Evolutionary conservation across 2,797 vertebrate species (phyloP).

Genomic region (Arctocebus calabarensis): DNA sequence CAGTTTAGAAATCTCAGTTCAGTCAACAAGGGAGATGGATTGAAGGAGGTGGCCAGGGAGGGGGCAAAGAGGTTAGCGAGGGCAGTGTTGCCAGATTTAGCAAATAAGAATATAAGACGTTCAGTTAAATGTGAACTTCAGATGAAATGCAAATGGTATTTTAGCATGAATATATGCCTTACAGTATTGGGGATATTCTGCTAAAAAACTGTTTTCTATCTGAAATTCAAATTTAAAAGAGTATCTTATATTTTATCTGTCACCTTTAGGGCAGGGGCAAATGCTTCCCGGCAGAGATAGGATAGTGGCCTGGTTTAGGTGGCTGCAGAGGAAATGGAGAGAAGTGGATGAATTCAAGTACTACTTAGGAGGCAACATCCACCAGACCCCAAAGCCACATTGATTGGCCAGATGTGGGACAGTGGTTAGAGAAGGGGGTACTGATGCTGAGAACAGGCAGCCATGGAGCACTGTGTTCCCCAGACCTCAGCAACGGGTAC

Average conservation of each 20-base stretch:
- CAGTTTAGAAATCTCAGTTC: background rate
- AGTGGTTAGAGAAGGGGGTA: background rate
- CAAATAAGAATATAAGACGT: background rate
- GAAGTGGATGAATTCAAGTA: background rate
- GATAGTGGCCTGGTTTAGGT: background rate
- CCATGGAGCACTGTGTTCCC: background rate
- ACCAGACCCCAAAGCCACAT: background rate
- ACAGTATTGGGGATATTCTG: background rate
- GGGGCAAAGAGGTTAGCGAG: background rate
- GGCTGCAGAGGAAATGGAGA: background rate
- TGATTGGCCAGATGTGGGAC: background rate
- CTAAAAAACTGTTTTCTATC: background rate
- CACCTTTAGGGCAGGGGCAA: background rate
- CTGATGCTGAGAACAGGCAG: background rate
- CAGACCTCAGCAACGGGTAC: background rate
- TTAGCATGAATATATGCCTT: background rate
- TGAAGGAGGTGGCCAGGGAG: fast-evolving
- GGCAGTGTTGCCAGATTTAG: background rate
- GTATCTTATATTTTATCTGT: background rate
- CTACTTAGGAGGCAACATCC: background rate
- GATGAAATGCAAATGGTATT: background rate
- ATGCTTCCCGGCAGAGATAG: background rate
- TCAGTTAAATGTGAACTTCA: background rate
- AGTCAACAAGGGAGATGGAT: background rate
- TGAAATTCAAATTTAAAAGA: background rate